Evolutionary conservation across 2,797 vertebrate genomes (phyloP), one percentile per base, ranked within the genome.

Genomic region (Falco rusticolus): DNA sequence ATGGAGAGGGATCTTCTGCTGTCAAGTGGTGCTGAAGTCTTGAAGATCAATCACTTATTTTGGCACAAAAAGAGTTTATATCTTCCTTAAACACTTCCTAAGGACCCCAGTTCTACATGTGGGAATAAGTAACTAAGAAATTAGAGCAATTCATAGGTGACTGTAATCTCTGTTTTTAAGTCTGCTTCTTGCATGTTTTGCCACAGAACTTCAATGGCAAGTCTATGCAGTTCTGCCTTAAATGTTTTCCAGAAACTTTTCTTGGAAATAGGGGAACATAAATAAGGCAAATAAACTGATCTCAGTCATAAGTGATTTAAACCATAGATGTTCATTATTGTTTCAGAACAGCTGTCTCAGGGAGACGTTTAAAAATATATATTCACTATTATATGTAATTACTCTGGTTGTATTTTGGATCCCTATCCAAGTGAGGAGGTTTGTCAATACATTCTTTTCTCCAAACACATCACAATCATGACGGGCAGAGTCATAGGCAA

Each of bases 291-390:
- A 94, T 90, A 47, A 83, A 33, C 24, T 87, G 78, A 78, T 75
- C 47, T 87, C 65, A 84, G 26, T 29, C 15, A 9, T 41, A 71
- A 88, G 26, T 78, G 37, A 80, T 92, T 96, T 95, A 91, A 87
- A 65, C 10, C 31, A 39, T 41, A 33, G 11, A 14, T 90, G 25
- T 51, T 90, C 77, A 74, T 91, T 86, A 76, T 51, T 71, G 33
- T 86, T 96, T 89, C 76, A 84, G 94, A 95, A 70, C 28, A 88
- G 28, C 43, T 90, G 70, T 82, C 63, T 91, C 66, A 82, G 56
- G 0, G 2, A 94, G 51, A 22, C 31, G 90, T 94, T 94, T 45
- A 20, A 88, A 94, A 96, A 88, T 74, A 57, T 34, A 74, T 91
- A 87, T 51, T 47, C 57, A 63, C 66, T 80, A 70, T 78, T 94